Base-by-base conservation (phyloP, 2,888 invertebrate genomes). In the Trimorus sp. region DNA sequence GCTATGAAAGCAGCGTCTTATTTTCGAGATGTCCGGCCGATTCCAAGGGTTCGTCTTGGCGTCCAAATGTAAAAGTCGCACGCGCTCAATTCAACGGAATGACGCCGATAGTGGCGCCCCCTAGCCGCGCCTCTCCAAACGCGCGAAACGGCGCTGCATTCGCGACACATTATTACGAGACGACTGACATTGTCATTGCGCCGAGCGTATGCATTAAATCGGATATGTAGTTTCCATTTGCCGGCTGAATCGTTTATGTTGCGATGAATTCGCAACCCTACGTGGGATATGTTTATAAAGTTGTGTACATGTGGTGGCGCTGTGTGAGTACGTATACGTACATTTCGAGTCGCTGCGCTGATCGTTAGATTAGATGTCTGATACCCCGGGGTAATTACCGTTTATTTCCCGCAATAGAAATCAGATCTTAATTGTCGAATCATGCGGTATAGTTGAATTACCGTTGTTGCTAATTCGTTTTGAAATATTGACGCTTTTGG, bases 171-270 rank as follows among this genome's bases (percentile, higher is more conserved):
- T 82, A 78, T 79, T 78, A 66, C 78, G 59, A 74, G 71, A 45
- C 75, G 63, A 75, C 65, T 75, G 79, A 79, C 79, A 79, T 82
- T 76, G 75, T 76, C 75, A 82, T 68, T 71, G 79, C 62, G 49
- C 71, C 45, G 66, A 53, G 75, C 75, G 48, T 71, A 70, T 71
- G 78, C 82, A 82, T 78, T 82, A 82, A 82, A 78, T 82, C 78
- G 75, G 75, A 82, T 82, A 75, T 82, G 78, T 82, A 82, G 82
- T 76, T 82, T 76, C 79, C 79, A 79, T 82, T 82, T 79, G 71
- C 82, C 73, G 53, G 82, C 62, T 75, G 79, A 79, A 82, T 79
- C 82, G 82, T 82, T 82, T 82, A 79, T 66, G 79, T 79, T 51
- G 68, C 76, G 75, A 79, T 76, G 82, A 82, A 82, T 82, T 75